phyloP scores from a whole-genome alignment of 2,113 vertebrate genomes.

The Coryphaenoides rupestris region DNA sequence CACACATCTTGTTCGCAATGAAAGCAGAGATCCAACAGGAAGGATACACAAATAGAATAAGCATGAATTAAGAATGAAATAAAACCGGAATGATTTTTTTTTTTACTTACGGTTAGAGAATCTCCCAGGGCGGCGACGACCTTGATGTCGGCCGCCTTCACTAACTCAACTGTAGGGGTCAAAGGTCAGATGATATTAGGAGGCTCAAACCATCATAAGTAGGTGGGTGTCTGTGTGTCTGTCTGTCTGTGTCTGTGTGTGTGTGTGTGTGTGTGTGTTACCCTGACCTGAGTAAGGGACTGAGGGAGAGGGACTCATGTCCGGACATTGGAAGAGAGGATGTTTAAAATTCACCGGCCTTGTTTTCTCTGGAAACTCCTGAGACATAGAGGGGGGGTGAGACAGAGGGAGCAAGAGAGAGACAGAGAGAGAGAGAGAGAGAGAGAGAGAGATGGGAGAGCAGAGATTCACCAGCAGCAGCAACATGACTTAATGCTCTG shows the following conservation, averaged over 20 bases:
- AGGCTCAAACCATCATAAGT: neutral
- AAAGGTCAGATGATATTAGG: neutral
- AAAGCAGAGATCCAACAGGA: neutral
- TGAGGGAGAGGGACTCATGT: slow-evolving; percentile 72
- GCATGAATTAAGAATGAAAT: too few species aligned
- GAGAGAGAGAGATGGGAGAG: too few species aligned
- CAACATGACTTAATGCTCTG: too few species aligned
- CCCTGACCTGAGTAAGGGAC: slow-evolving; percentile 70
- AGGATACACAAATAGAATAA: neutral
- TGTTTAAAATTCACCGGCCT: slow-evolving; percentile 60
- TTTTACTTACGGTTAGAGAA: slow-evolving; percentile 91
- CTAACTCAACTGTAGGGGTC: slow-evolving; percentile 78
- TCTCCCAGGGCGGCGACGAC: slow-evolving; percentile 89
- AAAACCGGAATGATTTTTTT: too few species aligned
- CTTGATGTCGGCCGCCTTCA: slow-evolving; percentile 86
- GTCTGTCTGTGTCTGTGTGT: slow-evolving; percentile 6
- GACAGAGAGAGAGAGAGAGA: too few species aligned
- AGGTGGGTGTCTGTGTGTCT: neutral
- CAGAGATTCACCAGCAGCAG: too few species aligned
- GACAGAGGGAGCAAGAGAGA: neutral
- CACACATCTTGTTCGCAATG: neutral
- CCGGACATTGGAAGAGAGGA: slow-evolving; percentile 64
- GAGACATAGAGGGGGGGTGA: neutral
- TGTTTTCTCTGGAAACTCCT: slow-evolving; percentile 75
- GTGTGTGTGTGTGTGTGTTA: slow-evolving; percentile 5